Evolutionary conservation across 2,888 invertebrate genomes (phyloP).

Genomic region (Hirtodrosophila duncani): DNA sequence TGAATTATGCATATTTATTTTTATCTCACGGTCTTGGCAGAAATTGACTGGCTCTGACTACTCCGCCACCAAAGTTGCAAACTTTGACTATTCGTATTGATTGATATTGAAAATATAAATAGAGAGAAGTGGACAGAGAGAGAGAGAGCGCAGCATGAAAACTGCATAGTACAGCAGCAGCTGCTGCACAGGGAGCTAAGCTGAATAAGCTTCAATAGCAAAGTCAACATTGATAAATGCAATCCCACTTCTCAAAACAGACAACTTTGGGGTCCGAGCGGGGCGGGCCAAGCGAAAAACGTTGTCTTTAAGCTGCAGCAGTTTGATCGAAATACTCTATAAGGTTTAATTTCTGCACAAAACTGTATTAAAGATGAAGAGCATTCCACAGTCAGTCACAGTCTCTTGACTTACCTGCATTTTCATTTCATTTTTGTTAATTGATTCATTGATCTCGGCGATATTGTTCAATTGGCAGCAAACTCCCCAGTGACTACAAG

Average conservation of each 20-base stretch:
- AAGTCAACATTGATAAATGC: constrained; percentile 73
- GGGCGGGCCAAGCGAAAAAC: constrained; percentile 4
- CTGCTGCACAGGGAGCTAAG: constrained; percentile 15
- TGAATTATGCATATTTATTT: constrained; percentile 49
- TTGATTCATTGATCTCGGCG: constrained; percentile 71
- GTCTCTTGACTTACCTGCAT: constrained; percentile 52
- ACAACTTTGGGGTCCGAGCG: constrained; percentile 8
- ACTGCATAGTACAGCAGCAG: constrained; percentile 26
- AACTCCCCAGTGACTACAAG: constrained; percentile 12
- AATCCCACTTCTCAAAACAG: constrained; percentile 74
- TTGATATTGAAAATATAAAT: no score
- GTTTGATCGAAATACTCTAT: no score
- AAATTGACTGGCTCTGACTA: constrained; percentile 66
- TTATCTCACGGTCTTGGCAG: constrained; percentile 43
- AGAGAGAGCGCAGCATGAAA: constrained; percentile 15
- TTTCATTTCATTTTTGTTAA: constrained; percentile 57
- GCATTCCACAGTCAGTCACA: no score
- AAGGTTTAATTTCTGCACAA: no score
- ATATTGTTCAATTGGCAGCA: constrained; percentile 32
- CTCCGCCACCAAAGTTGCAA: constrained; percentile 66
- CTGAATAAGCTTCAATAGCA: constrained; percentile 22
- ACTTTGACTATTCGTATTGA: no score
- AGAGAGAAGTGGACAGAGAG: constrained; percentile 21
- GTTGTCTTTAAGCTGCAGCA: constrained; percentile 11
- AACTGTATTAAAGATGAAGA: no score